Conservation (phyloP, 1,140 invertebrate species). For the Fragariocoptes setiger region DNA sequence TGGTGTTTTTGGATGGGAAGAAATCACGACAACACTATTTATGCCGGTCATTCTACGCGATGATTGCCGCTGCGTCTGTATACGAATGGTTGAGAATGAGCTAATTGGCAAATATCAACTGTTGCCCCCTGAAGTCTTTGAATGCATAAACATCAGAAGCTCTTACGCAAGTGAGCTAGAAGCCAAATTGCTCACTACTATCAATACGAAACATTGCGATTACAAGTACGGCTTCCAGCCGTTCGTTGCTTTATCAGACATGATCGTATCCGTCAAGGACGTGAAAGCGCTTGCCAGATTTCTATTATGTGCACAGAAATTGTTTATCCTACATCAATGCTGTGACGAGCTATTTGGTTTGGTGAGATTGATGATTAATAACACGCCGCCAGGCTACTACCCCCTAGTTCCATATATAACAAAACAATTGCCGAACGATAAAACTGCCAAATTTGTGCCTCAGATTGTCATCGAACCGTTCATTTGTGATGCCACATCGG, state of each 20-base stretch:
- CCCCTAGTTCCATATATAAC: background rate
- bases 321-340: background rate
- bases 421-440: background rate
- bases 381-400: too few relatives aligned
- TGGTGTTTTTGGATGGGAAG: background rate
- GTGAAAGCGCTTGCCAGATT: conserved; percentile 66
- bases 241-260: conserved; percentile 60
- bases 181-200: conserved; percentile 59
- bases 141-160: conserved; percentile 55
- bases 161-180: conserved; percentile 72
- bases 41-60: background rate
- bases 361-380: background rate
- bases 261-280: conserved; percentile 53
- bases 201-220: conserved; percentile 68
- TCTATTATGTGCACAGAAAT: conserved; percentile 16
- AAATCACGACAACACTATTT: background rate
- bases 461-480: background rate
- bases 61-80: background rate
- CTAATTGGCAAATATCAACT: conserved; percentile 28
- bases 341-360: background rate
- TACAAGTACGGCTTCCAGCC: conserved; percentile 46
- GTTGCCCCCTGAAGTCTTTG: conserved; percentile 15
- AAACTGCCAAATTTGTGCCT: background rate
- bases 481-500: conserved; percentile 2
- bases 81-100: background rate